A percentile compares a stretch with the other conserved stretches of the same genome.
Evolutionary conservation across 2,888 invertebrate species (phyloP).

Genomic region (Ormyrus labotus): DNA sequence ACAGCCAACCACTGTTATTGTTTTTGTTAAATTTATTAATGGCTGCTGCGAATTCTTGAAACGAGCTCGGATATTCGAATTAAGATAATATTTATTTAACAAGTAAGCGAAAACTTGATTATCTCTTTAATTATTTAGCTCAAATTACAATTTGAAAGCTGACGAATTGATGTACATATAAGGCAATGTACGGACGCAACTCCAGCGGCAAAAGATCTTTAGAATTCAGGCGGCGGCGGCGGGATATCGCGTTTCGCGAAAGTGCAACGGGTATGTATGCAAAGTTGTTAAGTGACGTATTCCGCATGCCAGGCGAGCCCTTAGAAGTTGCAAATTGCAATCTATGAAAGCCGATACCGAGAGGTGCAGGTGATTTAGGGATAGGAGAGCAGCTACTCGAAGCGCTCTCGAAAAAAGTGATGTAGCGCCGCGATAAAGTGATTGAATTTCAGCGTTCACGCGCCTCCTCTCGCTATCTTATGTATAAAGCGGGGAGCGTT

Average conservation of each 20-base stretch:
- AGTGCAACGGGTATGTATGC: slow-evolving; percentile 14
- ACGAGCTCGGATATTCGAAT: too few species aligned
- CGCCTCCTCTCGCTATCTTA: not conserved
- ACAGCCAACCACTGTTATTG: slow-evolving; percentile 4
- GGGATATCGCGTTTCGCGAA: slow-evolving; percentile 1
- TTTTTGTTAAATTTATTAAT: slow-evolving; percentile 5
- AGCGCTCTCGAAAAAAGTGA: slow-evolving; percentile 8
- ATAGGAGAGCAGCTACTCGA: slow-evolving; percentile 6
- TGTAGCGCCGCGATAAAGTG: slow-evolving; percentile 29
- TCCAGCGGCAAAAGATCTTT: not conserved
- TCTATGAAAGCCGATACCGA: slow-evolving; percentile 55
- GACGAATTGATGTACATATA: not conserved
- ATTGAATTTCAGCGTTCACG: slow-evolving; percentile 45
- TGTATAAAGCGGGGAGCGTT: not conserved
- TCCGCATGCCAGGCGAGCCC: not conserved
- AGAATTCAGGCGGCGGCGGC: not conserved
- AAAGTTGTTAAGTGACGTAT: slow-evolving; percentile 13
- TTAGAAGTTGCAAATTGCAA: slow-evolving; percentile 44
- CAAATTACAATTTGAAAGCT: not conserved
- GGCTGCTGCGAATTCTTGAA: too few species aligned
- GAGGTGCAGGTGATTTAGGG: slow-evolving; percentile 45
- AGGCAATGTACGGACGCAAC: not conserved
- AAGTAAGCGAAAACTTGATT: too few species aligned
- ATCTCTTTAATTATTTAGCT: too few species aligned
- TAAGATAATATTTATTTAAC: too few species aligned